A percentile compares a stretch with the other conserved stretches of the same genome.
Evolutionary conservation across 2,888 invertebrate species (phyloP).

Genomic region (Tetropium fuscum): DNA sequence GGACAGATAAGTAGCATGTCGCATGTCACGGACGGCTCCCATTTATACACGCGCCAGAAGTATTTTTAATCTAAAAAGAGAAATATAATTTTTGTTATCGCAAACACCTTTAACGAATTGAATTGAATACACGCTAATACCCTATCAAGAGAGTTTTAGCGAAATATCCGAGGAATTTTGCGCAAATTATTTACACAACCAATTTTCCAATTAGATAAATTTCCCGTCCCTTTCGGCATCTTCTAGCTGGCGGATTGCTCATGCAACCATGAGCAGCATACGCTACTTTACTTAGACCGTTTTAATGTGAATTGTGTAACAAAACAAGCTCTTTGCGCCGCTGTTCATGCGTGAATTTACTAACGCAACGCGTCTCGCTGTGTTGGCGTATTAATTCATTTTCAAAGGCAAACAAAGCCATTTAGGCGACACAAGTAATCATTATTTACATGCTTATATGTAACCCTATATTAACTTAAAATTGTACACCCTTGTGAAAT

Average conservation of each 20-base stretch:
- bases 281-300: conserved; percentile 28
- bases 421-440: conserved; percentile 18
- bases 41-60: too few species aligned
- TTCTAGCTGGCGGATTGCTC: conserved; percentile 20
- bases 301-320: conserved; percentile 31
- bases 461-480: conserved; percentile 15
- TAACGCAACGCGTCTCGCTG: conserved; percentile 13
- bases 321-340: conserved; percentile 31
- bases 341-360: conserved; percentile 27
- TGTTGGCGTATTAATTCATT: conserved; percentile 25
- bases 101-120: too few species aligned
- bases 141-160: too few species aligned
- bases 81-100: too few species aligned
- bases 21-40: too few species aligned
- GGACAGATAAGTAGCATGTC: too few species aligned
- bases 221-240: conserved; percentile 16
- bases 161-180: conserved; percentile 7
- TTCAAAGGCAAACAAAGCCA: conserved; percentile 27
- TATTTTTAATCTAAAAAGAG: too few species aligned
- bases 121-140: too few species aligned
- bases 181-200: conserved; percentile 20
- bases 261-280: conserved; percentile 29
- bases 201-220: conserved; percentile 34
- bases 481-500: conserved; percentile 9
- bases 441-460: conserved; percentile 19